Evolutionary conservation across 2,888 invertebrate species (phyloP).

Genomic region (Stomorhina lunata): DNA sequence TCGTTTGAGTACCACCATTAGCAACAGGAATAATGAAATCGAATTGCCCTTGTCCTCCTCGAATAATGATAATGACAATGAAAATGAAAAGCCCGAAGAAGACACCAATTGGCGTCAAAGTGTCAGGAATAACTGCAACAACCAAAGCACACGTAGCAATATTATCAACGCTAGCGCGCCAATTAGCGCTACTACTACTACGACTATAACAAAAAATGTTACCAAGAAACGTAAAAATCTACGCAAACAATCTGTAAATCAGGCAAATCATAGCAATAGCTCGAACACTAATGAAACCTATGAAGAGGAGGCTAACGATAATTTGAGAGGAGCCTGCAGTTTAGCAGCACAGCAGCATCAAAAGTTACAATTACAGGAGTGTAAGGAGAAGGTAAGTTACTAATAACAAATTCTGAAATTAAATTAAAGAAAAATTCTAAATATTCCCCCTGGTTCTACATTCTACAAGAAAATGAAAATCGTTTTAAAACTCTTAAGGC

Average conservation of each 20-base stretch:
- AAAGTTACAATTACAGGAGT: slow-evolving; percentile 50
- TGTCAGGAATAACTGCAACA: slow-evolving; percentile 49
- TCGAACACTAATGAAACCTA: slow-evolving; percentile 18
- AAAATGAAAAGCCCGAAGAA: slow-evolving; percentile 69
- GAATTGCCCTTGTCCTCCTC: slow-evolving; percentile 50
- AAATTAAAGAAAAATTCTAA: neutral
- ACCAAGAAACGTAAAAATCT: slow-evolving; percentile 66
- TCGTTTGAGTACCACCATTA: neutral
- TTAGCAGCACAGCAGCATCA: slow-evolving; percentile 60
- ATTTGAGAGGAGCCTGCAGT: slow-evolving; percentile 60
- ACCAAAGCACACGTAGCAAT: slow-evolving; percentile 10
- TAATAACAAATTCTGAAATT: neutral
- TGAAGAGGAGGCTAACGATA: slow-evolving; percentile 45
- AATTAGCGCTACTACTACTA: neutral
- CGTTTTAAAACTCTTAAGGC: no score
- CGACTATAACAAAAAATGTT: slow-evolving; percentile 36
- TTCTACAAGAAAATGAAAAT: no score
- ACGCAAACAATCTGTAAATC: slow-evolving; percentile 48
- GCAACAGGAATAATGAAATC: slow-evolving; percentile 31
- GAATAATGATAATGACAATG: slow-evolving; percentile 65
- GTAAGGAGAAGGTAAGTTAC: slow-evolving; percentile 68
- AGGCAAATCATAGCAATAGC: no score
- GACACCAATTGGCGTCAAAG: slow-evolving; percentile 64
- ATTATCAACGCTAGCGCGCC: neutral
- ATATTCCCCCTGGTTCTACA: neutral